phyloP scores from a whole-genome alignment of 1,140 invertebrate genomes.

The Atta texana region DNA sequence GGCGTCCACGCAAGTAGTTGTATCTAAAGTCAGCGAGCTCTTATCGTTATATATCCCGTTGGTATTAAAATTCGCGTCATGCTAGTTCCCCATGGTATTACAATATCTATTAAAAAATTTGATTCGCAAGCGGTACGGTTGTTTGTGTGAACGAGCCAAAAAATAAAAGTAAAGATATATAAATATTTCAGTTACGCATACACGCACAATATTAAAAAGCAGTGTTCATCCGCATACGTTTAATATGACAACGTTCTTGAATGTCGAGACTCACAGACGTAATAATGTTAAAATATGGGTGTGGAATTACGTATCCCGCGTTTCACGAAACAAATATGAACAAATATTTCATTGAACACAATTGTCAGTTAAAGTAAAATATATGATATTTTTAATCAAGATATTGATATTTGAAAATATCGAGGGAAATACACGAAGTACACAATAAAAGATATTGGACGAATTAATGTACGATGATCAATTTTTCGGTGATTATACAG shows the following conservation, averaged over 20 bases:
- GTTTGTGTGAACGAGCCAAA: neutral
- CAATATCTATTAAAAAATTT: neutral
- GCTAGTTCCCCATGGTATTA: neutral
- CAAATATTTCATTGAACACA: constrained; percentile 36
- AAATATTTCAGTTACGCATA: neutral
- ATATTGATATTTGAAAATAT: constrained; percentile 25
- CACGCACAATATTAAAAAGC: neutral
- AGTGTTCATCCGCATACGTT: neutral
- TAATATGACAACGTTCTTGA: neutral
- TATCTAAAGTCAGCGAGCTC: constrained; percentile 31
- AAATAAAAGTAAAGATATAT: neutral
- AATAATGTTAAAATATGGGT: constrained; percentile 29
- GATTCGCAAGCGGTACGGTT: neutral
- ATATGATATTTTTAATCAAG: constrained; percentile 42
- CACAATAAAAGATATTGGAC: constrained; percentile 32
- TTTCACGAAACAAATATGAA: constrained; percentile 35
- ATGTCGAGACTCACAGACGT: neutral
- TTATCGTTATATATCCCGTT: constrained; percentile 23
- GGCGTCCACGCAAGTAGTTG: constrained; percentile 44
- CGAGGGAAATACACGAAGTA: neutral
- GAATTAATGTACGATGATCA: neutral
- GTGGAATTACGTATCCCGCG: neutral
- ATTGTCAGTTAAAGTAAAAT: constrained; percentile 42
- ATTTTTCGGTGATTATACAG: constrained; percentile 21
- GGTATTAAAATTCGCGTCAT: constrained; percentile 25